Conservation (phyloP, 2,888 invertebrate genomes). For the Drosophila birchii region DNA sequence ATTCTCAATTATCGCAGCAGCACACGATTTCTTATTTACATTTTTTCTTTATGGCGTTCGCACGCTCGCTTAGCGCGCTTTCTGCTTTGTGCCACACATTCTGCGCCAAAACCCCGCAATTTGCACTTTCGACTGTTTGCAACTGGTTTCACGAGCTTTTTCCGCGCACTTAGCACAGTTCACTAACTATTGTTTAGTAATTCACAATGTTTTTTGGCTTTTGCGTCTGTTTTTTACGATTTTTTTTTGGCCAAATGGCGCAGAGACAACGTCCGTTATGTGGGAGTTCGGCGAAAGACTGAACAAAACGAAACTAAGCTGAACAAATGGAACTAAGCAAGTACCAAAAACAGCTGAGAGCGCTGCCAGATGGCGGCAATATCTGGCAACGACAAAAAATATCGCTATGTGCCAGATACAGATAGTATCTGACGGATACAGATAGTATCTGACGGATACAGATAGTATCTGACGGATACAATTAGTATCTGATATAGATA, state of each 20-base stretch:
- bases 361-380: not conserved
- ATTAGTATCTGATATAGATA: too few species aligned
- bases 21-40: constrained; percentile 72
- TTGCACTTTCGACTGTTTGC: constrained; percentile 1
- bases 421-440: too few species aligned
- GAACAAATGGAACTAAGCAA: constrained; percentile 13
- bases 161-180: constrained; percentile 16
- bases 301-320: constrained; percentile 22
- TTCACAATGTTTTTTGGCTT: constrained; percentile 29
- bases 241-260: constrained; percentile 9
- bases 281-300: constrained; percentile 24
- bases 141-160: not conserved
- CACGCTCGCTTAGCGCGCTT: constrained; percentile 63
- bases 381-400: not conserved
- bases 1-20: constrained; percentile 12
- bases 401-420: not conserved
- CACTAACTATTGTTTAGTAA: constrained; percentile 12
- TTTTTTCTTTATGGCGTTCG: constrained; percentile 48
- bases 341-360: constrained; percentile 14
- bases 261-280: constrained; percentile 30
- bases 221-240: constrained; percentile 34
- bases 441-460: too few species aligned
- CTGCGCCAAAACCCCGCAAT: constrained; percentile 36
- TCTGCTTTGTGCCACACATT: constrained; percentile 62
- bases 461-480: too few species aligned